Percentiles rank a stretch among this genome's conserved stretches.
Conservation (phyloP, 1,140 invertebrate species). For the Sitophilus oryzae region DNA sequence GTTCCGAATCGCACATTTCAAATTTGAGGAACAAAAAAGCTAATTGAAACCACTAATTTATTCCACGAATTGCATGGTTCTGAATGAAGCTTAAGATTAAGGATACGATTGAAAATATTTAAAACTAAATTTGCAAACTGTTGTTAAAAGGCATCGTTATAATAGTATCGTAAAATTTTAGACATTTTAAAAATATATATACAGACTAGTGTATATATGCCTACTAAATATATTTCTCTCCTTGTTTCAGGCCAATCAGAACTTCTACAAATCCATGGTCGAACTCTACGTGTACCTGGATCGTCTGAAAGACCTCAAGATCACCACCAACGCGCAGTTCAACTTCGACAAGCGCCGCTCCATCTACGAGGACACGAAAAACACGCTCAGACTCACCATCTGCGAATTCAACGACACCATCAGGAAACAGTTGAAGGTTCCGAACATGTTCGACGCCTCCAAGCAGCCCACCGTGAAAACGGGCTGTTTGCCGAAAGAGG, state of each 20-base stretch:
- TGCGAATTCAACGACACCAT: constrained; percentile 27
- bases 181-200: no score
- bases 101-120: no score
- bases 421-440: background rate
- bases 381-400: constrained; percentile 17
- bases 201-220: no score
- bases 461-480: constrained; percentile 1
- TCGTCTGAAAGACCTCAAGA: constrained; percentile 5
- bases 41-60: no score
- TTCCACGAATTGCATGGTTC: no score
- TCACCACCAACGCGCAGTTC: constrained; percentile 13
- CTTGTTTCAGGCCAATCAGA: constrained; percentile 22
- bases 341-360: constrained; percentile 5
- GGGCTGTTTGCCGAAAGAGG: constrained; percentile 9
- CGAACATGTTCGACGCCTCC: background rate
- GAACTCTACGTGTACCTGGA: constrained; percentile 17
- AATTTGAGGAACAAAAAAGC: no score
- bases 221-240: background rate
- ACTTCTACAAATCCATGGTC: constrained; percentile 19
- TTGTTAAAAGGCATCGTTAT: no score
- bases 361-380: constrained; percentile 19
- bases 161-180: no score
- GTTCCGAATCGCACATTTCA: no score
- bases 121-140: no score
- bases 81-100: no score